A percentile compares a stretch with the other conserved stretches of the same genome.
phyloP scores from a whole-genome alignment of 2,888 invertebrate genomes.

The Polietes domitor region DNA sequence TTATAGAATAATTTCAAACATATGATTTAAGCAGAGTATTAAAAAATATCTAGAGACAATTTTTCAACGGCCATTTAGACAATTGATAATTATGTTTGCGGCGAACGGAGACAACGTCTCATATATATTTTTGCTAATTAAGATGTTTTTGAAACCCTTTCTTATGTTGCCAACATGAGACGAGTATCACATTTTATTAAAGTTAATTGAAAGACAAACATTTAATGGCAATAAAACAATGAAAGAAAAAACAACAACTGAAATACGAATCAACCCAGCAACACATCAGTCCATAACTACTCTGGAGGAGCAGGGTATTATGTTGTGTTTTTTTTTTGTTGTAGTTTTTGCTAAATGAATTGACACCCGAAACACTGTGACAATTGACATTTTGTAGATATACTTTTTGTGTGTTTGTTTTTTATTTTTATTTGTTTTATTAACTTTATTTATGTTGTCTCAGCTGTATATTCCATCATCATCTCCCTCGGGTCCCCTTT shows the following conservation, averaged over 20 bases:
- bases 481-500: background rate
- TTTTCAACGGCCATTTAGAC: background rate
- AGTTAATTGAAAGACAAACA: conserved; percentile 29
- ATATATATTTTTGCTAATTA: conserved; percentile 10
- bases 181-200: conserved; percentile 24
- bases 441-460: conserved; percentile 16
- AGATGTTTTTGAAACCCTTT: background rate
- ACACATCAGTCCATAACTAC: background rate
- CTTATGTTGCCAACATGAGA: background rate
- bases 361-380: conserved; percentile 21
- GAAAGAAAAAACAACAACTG: background rate
- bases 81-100: too few species aligned
- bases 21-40: too few species aligned
- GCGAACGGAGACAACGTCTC: background rate
- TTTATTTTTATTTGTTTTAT: background rate
- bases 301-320: conserved; percentile 1
- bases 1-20: too few species aligned
- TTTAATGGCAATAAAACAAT: conserved; percentile 13
- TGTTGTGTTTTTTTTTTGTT: background rate
- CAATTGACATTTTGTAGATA: conserved; percentile 32
- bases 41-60: background rate
- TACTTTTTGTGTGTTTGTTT: background rate
- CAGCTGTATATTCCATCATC: background rate
- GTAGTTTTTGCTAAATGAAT: background rate
- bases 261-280: background rate